phyloP scores from a whole-genome alignment of 2,888 invertebrate genomes.

The Nephrotoma flavescens region DNA sequence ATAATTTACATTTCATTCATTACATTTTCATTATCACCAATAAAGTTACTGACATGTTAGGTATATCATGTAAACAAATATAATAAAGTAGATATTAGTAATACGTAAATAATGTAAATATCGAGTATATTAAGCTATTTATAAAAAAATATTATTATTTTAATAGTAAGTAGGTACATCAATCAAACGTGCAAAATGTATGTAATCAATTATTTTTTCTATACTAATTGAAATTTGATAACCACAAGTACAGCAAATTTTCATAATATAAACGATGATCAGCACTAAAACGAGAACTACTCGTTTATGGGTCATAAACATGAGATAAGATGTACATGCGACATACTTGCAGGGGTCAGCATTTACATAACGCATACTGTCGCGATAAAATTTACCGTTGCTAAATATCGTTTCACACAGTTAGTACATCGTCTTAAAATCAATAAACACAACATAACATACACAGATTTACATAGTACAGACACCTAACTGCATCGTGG shows the following conservation, averaged over 20 bases:
- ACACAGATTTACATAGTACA: neutral
- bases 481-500: neutral
- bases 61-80: neutral
- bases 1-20: neutral
- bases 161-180: neutral
- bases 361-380: neutral
- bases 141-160: neutral
- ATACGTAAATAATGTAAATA: too few relatives aligned
- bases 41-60: neutral
- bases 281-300: neutral
- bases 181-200: neutral
- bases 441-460: neutral
- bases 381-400: neutral
- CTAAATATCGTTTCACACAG: neutral
- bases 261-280: neutral
- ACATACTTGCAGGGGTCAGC: neutral
- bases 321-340: neutral
- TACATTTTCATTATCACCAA: neutral
- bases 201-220: neutral
- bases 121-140: neutral
- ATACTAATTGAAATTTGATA: neutral
- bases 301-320: neutral
- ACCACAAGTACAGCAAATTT: neutral
- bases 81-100: neutral
- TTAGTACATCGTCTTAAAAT: neutral